Base-by-base conservation (phyloP, 1,140 invertebrate genomes). In the Subanguina moxae region DNA sequence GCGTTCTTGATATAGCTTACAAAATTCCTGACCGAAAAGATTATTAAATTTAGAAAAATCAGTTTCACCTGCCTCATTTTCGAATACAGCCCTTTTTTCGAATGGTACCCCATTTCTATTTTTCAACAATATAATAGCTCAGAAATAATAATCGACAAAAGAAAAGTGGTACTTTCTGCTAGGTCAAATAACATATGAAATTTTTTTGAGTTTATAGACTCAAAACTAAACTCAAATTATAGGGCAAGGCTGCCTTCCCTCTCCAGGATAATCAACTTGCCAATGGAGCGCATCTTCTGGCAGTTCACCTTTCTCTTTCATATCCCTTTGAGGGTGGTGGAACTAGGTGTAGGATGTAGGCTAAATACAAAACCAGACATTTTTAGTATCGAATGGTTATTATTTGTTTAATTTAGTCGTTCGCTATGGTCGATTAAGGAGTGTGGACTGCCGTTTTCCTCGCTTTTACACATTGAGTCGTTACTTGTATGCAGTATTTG, bases 241-340 rank as follows among this genome's bases (percentile, higher is more conserved):
- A 68, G 68, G 48, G 78, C 80, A 1, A 68, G 72, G 11, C 61
- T 80, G 13, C 78, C 78, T 17, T 80, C 78, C n/a, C 66, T 80
- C 13, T 80, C 78, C n/a, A 61, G 78, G 30, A 70, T 78, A 30
- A 80, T 82, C 17, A 78, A 78, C 48, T 63, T 78, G 21, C 77
- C 77, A 1, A 77, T 81, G 48, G 78, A 78, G 72, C 57, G 78
- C 45, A 80, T 76, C 21, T 61, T 82, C 32, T 80, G 80, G 70
- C 78, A 80, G 56, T 68, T 80, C 19, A 62, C 77, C 1, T 68
- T 82, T 61, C 43, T 80, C 13, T 80, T 80, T 42, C 72, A 80
- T 27, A 70, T 82, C 42, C 76, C 76, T 13, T 71, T 80, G 21
- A 63, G 77, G 38, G 59, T 70, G 17, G 58, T 80, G 17, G 71